phyloP scores from a whole-genome alignment of 1,140 invertebrate genomes.

The Calliphora vicina region DNA sequence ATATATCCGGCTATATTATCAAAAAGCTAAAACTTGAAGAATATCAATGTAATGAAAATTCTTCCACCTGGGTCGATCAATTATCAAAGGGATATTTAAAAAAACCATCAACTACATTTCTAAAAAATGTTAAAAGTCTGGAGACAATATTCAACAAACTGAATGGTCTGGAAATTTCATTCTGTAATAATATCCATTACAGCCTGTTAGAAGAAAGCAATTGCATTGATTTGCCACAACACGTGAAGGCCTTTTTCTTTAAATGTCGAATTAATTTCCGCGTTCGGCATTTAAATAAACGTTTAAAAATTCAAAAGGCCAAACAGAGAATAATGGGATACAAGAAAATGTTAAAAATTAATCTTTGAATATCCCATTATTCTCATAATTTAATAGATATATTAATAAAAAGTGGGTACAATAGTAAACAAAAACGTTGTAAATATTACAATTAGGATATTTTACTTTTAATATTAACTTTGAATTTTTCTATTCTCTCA shows the following conservation, averaged over 20 bases:
- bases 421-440: too few species aligned
- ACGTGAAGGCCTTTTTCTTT: conserved; percentile 8
- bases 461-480: too few species aligned
- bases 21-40: conserved; percentile 30
- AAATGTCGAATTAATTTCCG: conserved; percentile 21
- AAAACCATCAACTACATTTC: background rate
- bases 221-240: background rate
- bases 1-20: conserved; percentile 21
- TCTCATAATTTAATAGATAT: too few species aligned
- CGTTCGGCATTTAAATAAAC: background rate
- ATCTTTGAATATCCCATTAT: too few species aligned
- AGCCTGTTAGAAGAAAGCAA: background rate
- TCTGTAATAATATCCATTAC: background rate
- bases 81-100: background rate
- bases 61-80: conserved; percentile 19
- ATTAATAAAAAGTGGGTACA: too few species aligned
- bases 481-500: too few species aligned
- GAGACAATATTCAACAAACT: background rate
- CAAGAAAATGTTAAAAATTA: background rate
- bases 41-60: background rate
- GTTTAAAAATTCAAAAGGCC: conserved; percentile 1
- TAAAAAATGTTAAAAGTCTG: background rate
- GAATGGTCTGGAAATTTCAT: background rate
- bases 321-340: conserved; percentile 17
- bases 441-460: too few species aligned